phyloP scores from a whole-genome alignment of 2,888 invertebrate genomes.

The Auanema freiburgensis region DNA sequence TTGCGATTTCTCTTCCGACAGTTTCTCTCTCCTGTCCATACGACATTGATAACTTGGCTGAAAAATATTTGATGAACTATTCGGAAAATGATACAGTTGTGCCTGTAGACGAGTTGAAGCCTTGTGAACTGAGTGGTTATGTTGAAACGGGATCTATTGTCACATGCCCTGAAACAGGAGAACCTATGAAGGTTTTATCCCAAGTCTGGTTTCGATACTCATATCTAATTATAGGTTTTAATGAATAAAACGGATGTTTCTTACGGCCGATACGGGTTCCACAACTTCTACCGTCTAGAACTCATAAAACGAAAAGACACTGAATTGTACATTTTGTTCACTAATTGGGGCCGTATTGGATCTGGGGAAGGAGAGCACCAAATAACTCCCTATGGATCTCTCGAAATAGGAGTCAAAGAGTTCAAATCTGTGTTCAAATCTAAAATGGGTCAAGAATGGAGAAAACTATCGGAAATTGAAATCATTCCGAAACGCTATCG shows the following conservation, averaged over 20 bases:
- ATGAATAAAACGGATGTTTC: constrained; percentile 68
- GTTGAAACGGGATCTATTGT: constrained; percentile 45
- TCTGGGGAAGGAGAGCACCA: constrained; percentile 52
- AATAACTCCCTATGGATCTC: constrained; percentile 35
- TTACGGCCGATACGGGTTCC: constrained; percentile 67
- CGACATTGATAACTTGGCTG: too few species aligned
- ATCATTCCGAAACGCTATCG: constrained; percentile 68
- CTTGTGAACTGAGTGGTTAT: constrained; percentile 39
- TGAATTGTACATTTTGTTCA: constrained; percentile 69
- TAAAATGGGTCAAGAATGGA: constrained; percentile 68
- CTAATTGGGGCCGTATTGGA: constrained; percentile 70
- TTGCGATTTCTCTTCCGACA: too few species aligned
- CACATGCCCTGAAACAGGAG: constrained; percentile 37
- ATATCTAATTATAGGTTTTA: constrained; percentile 55
- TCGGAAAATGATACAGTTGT: not conserved
- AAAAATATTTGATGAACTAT: not conserved
- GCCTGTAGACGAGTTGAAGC: constrained; percentile 12
- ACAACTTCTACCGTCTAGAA: constrained; percentile 71
- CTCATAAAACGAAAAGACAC: constrained; percentile 66
- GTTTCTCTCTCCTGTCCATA: too few species aligned
- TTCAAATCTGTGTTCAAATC: constrained; percentile 69
- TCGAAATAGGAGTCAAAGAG: constrained; percentile 66
- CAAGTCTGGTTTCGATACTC: too few species aligned
- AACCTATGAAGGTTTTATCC: constrained; percentile 31
- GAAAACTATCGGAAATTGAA: constrained; percentile 36